These are phyloP conservation scores for Poecile atricapillus DNA, from an alignment of 2,113 vertebrate genomes.

Conservation along the genomic window DNA sequence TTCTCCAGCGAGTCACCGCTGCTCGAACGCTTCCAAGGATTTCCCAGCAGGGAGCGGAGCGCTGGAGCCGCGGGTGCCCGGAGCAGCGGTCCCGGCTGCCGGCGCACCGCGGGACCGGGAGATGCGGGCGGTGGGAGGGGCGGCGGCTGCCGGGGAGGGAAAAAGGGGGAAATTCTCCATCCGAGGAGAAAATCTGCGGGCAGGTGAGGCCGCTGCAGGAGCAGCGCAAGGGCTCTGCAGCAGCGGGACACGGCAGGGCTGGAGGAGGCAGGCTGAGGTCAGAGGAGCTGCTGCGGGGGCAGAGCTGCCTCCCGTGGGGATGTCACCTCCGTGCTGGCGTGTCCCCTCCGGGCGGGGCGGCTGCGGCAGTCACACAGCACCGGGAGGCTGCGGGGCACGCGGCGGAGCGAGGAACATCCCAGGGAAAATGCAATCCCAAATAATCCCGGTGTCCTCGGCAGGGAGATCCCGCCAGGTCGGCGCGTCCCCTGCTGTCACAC, in stretches of 20 bases:
- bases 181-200: not conserved
- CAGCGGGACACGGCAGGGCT: not conserved
- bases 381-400: not conserved
- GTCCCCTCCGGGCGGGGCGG: not conserved
- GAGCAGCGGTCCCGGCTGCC: not conserved
- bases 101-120: not conserved
- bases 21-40: not conserved
- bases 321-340: not conserved
- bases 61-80: not conserved
- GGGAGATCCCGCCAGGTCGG: not conserved
- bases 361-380: not conserved
- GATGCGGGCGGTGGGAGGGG: not conserved
- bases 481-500: not conserved
- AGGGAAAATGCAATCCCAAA: rapidly evolving
- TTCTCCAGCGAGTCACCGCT: not conserved
- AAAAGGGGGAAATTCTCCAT: not conserved
- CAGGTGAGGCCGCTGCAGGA: not conserved
- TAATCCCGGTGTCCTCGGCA: rapidly evolving
- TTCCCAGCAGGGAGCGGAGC: not conserved
- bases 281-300: not conserved
- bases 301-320: not conserved
- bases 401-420: rapidly evolving
- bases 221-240: not conserved
- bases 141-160: not conserved
- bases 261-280: not conserved